Evolutionary conservation across 2,888 invertebrate species (phyloP), one percentile per base, ranked within the genome.

Genomic region (Pilophorus perplexus): DNA sequence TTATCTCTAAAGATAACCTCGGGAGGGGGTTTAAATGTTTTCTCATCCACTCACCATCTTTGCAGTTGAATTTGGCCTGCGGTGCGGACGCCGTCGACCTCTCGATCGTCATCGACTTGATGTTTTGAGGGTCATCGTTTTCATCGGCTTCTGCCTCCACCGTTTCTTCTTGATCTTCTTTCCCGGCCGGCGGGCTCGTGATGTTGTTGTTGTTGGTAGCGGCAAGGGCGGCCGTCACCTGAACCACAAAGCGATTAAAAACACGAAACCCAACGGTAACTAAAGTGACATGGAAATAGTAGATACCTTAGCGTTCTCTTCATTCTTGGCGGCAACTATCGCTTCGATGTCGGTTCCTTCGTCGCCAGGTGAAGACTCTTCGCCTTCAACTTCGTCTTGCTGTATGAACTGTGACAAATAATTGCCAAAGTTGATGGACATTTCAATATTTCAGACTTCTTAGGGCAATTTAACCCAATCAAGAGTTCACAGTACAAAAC

Each of bases 291-390:
- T 33, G 33, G 12, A 33, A 33, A 33, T 33, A n/a, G n/a, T n/a
- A n/a, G n/a, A n/a, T 16, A 75, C 75, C 71, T 76, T 77, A 20
- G 73, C 70, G 71, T 75, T 78, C 70, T 79, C 79, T 67, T 78
- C 78, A 71, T 79, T 79, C 67, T 77, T 78, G 54, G 78, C 78
- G 1, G 78, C 77, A 4, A 79, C 78, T 33, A 71, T 44, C 4
- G 42, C 14, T 3, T 67, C 66, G 37, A 44, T 27, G 18, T 59
- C 38, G 20, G 20, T 55, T 55, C 42, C 54, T 25, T 65, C 69
- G 20, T 54, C 68, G 38, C 14, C 16, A 2, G 33, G 10, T 28
- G 16, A 44, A 14, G 42, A 18, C 40, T 38, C 54, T 42, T 40
- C 20, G 10, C 23, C 14, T 14, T 54, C 54, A 40, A 37, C 55